Percentiles rank a stretch among this genome's conserved stretches.
These are phyloP conservation scores for Harpalus rufipes DNA, from an alignment of 2,888 invertebrate species.

Conservation along the genomic window DNA sequence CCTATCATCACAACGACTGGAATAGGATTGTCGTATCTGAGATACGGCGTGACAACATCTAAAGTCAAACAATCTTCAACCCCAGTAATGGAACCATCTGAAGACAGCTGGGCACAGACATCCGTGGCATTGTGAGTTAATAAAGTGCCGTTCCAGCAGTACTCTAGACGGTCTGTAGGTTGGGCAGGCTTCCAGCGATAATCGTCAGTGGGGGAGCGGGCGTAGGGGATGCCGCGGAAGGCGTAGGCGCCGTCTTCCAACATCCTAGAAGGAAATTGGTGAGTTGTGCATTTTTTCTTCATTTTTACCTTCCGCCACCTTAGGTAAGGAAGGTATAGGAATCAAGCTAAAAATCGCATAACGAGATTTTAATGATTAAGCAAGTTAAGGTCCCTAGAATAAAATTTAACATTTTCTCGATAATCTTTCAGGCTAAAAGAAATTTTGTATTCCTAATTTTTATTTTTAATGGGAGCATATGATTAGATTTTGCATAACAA, in stretches of 20 bases:
- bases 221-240: slow-evolving; percentile 91
- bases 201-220: slow-evolving; percentile 84
- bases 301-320: too few species aligned
- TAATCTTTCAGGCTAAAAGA: too few species aligned
- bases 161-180: slow-evolving; percentile 82
- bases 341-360: too few species aligned
- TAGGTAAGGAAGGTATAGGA: too few species aligned
- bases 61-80: slow-evolving; percentile 90
- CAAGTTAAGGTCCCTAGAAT: background rate
- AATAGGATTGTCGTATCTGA: slow-evolving; percentile 87
- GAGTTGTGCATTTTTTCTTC: too few species aligned
- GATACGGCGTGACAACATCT: slow-evolving; percentile 90
- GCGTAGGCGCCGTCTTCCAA: slow-evolving; percentile 88
- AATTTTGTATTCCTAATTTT: too few species aligned
- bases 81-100: slow-evolving; percentile 84
- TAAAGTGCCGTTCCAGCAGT: slow-evolving; percentile 89
- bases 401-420: too few species aligned
- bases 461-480: too few species aligned
- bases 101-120: slow-evolving; percentile 85
- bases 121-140: slow-evolving; percentile 84
- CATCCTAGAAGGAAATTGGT: slow-evolving; percentile 77
- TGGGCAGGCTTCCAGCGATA: slow-evolving; percentile 86
- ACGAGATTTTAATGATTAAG: background rate
- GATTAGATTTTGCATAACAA: too few species aligned
- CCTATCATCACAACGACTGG: slow-evolving; percentile 92